Evolutionary conservation across 2,113 vertebrate genomes (phyloP).

Genomic region (Sapajus apella): DNA sequence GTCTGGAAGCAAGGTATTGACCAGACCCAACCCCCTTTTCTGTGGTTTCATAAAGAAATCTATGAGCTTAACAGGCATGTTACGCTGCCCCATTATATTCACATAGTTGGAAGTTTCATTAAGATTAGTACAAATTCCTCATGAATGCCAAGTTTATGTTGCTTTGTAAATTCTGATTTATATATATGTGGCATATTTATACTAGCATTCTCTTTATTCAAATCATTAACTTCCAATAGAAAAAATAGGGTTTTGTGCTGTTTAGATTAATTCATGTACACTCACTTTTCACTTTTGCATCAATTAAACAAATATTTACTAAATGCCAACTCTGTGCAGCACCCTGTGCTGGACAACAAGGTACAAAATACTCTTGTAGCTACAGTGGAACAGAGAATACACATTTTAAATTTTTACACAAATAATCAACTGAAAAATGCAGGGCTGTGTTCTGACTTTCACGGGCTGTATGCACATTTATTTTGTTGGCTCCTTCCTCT

Average conservation of each 20-base stretch:
- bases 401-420: background rate
- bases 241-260: background rate
- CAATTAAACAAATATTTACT: background rate
- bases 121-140: background rate
- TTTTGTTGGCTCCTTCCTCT: background rate
- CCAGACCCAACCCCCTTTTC: background rate
- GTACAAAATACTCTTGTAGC: background rate
- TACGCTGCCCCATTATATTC: background rate
- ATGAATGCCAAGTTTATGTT: background rate
- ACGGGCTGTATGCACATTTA: background rate
- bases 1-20: background rate
- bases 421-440: background rate
- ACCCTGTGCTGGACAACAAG: background rate
- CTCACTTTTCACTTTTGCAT: background rate
- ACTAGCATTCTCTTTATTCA: background rate
- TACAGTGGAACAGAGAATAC: background rate
- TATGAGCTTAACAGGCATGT: background rate
- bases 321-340: background rate
- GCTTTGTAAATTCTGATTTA: background rate
- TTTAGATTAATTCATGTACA: background rate
- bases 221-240: background rate
- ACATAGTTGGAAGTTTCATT: background rate
- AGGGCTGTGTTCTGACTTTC: background rate
- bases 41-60: background rate
- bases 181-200: rapidly evolving